Percentiles rank a stretch among this genome's conserved stretches.
Conservation (phyloP, 1,140 invertebrate genomes). For the Macrobrachium nipponense region DNA sequence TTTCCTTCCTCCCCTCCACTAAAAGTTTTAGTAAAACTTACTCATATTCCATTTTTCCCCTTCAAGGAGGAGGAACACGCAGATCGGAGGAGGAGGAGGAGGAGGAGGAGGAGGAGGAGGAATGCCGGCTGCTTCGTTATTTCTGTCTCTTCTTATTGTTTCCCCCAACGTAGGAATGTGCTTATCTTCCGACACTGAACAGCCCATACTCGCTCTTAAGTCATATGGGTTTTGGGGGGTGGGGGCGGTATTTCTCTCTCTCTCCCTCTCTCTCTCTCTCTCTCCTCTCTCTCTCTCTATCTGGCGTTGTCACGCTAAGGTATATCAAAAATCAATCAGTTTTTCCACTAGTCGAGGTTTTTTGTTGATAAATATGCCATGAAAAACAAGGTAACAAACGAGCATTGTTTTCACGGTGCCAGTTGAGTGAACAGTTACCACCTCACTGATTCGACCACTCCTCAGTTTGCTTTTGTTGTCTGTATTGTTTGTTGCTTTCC, state of each 20-base stretch:
- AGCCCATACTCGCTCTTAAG: slow-evolving; percentile 18
- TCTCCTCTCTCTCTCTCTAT: neutral
- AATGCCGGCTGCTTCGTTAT: slow-evolving; percentile 50
- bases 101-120: neutral
- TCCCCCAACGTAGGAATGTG: slow-evolving; percentile 50
- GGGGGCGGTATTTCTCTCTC: neutral
- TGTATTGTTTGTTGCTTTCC: too few relatives aligned
- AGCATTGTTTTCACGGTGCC: too few relatives aligned
- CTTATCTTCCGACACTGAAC: slow-evolving; percentile 40
- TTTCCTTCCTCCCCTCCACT: neutral
- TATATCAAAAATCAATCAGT: too few relatives aligned
- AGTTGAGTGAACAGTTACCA: too few relatives aligned
- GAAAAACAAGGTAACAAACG: too few relatives aligned
- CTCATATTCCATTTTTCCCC: slow-evolving; percentile 42
- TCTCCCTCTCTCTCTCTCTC: neutral
- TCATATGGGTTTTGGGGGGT: slow-evolving; percentile 5
- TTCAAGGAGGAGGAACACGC: slow-evolving; percentile 7
- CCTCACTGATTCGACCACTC: too few relatives aligned
- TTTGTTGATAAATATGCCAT: too few relatives aligned
- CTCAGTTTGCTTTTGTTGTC: too few relatives aligned
- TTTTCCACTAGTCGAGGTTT: too few relatives aligned
- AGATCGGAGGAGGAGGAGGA: too few relatives aligned
- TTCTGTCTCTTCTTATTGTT: slow-evolving; percentile 56
- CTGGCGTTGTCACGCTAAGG: neutral
- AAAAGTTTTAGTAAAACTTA: neutral